A percentile compares a stretch with the other conserved stretches of the same genome.
Conservation (phyloP, 2,113 vertebrate genomes). For the Physeter macrocephalus region DNA sequence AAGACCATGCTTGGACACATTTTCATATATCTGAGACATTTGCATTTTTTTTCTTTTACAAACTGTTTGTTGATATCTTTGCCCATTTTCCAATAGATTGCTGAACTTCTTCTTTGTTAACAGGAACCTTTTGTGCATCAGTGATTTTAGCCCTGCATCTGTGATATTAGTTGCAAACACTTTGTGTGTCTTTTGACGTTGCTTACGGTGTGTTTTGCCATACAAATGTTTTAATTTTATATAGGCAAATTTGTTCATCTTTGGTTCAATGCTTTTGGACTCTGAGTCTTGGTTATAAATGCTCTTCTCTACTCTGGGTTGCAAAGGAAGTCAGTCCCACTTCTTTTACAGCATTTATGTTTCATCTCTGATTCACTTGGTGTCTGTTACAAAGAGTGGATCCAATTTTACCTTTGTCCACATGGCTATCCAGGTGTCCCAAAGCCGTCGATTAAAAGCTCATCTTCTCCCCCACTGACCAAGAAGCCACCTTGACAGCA, state of each 20-base stretch:
- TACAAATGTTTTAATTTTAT: fast-evolving
- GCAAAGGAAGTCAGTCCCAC: fast-evolving
- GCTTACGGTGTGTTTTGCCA: fast-evolving
- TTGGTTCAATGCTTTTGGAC: neutral
- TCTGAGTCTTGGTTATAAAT: no score
- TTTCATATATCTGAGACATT: fast-evolving
- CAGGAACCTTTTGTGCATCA: fast-evolving
- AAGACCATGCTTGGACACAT: fast-evolving
- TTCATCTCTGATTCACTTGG: fast-evolving
- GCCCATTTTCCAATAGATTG: neutral
- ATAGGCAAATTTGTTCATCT: fast-evolving
- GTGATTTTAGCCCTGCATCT: fast-evolving
- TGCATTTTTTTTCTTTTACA: neutral
- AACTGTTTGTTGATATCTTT: fast-evolving
- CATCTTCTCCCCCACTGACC: fast-evolving
- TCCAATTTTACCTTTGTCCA: fast-evolving
- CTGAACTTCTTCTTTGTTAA: neutral
- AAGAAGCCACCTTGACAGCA: fast-evolving
- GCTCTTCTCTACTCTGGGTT: neutral
- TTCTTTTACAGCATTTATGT: fast-evolving
- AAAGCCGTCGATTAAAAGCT: fast-evolving
- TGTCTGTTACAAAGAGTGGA: fast-evolving
- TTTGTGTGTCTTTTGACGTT: neutral
- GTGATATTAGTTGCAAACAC: fast-evolving
- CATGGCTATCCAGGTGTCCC: fast-evolving